These are phyloP conservation scores for Ochlodes sylvanus DNA, from an alignment of 2,888 invertebrate species.

Conservation along the genomic window DNA sequence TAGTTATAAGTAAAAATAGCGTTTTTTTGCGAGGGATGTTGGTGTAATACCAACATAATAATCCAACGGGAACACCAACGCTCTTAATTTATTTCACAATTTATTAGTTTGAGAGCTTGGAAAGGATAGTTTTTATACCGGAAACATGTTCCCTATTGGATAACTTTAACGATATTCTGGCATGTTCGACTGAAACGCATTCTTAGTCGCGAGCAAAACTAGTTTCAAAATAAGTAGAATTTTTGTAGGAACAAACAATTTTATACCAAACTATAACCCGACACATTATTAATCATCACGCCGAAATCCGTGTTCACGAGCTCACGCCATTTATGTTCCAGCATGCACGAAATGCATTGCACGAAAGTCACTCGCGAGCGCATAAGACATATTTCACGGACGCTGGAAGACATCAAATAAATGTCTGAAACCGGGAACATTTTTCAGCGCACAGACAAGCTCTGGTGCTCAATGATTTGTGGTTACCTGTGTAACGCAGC, in stretches of 20 bases:
- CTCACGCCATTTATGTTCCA: slow-evolving; percentile 7
- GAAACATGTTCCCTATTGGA: too few relatives aligned
- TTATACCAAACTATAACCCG: background rate
- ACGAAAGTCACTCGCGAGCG: slow-evolving; percentile 41
- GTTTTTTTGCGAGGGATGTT: too few relatives aligned
- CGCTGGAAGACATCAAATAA: slow-evolving; percentile 65
- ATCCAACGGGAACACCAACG: too few relatives aligned
- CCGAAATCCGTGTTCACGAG: slow-evolving; percentile 10
- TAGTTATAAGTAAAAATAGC: too few relatives aligned
- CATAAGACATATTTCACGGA: slow-evolving; percentile 56
- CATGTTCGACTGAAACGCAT: too few relatives aligned
- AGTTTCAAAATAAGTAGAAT: background rate
- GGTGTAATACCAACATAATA: too few relatives aligned
- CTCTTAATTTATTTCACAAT: too few relatives aligned
- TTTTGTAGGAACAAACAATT: background rate
- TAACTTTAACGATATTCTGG: too few relatives aligned
- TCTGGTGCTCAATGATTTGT: slow-evolving; percentile 31
- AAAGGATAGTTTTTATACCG: too few relatives aligned
- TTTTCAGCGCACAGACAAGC: slow-evolving; percentile 52
- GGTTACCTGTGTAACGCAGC: slow-evolving; percentile 15
- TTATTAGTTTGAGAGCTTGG: too few relatives aligned
- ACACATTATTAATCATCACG: slow-evolving; percentile 20
- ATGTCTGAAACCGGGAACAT: slow-evolving; percentile 58
- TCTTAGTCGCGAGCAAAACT: too few relatives aligned
- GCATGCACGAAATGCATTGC: slow-evolving; percentile 19